A percentile compares a stretch with the other conserved stretches of the same genome.
Evolutionary conservation across 2,888 invertebrate genomes (phyloP).

Genomic region (Halocaridina rubra): DNA sequence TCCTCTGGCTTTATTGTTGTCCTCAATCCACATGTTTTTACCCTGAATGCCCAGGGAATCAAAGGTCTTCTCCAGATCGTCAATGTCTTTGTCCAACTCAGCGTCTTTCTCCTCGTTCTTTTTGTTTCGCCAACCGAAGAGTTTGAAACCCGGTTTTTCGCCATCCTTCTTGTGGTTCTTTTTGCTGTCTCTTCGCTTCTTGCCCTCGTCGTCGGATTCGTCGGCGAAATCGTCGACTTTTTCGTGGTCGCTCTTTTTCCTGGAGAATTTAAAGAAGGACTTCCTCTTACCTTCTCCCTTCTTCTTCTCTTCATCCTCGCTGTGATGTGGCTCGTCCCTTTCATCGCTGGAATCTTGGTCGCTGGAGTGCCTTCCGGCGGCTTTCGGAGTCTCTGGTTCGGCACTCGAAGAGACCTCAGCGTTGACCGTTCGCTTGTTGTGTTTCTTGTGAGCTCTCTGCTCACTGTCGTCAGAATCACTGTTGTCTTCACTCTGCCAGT

Average conservation of each 20-base stretch:
- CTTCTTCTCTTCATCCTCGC: not conserved
- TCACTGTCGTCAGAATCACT: not conserved
- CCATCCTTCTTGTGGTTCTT: not conserved
- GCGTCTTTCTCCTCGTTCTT: slow-evolving; percentile 44
- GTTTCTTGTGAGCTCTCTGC: not conserved
- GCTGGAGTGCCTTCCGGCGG: not conserved
- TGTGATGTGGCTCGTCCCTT: not conserved
- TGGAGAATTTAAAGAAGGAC: slow-evolving; percentile 7
- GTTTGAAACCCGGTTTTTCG: slow-evolving; percentile 39
- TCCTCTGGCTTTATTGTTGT: not conserved
- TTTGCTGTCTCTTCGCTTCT: not conserved
- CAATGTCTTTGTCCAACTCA: slow-evolving; percentile 50
- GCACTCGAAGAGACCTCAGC: not conserved
- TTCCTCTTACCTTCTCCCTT: slow-evolving; percentile 34
- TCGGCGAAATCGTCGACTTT: not conserved
- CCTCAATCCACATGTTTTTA: slow-evolving; percentile 39
- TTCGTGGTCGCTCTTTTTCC: not conserved
- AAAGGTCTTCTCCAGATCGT: slow-evolving; percentile 62
- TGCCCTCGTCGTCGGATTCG: slow-evolving; percentile 2
- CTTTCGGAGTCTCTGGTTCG: not conserved
- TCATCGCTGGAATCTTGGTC: not conserved
- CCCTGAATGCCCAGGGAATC: slow-evolving; percentile 63
- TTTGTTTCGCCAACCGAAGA: slow-evolving; percentile 46
- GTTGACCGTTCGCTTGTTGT: not conserved
- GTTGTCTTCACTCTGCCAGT: slow-evolving; percentile 29